Percentiles rank a stretch among this genome's conserved stretches.
Conservation (phyloP, 2,888 invertebrate genomes). For the Euclidia mi region DNA sequence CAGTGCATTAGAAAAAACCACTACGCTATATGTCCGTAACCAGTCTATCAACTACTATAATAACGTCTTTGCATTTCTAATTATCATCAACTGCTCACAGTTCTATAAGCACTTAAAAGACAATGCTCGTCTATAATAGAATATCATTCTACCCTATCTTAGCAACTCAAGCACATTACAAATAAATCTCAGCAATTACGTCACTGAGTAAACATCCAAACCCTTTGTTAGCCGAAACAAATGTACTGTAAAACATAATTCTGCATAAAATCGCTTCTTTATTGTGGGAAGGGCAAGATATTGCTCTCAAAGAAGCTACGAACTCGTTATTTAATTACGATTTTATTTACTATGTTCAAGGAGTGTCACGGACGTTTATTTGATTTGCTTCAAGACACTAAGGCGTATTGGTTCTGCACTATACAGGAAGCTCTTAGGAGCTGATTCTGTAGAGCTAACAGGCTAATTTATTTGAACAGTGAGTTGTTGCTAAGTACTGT, state of each 20-base stretch:
- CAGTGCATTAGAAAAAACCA: too few species aligned
- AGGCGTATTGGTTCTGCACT: conserved; percentile 45
- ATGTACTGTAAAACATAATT: conserved; percentile 26
- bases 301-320: conserved; percentile 35
- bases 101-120: too few species aligned
- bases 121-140: too few species aligned
- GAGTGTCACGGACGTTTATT: conserved; percentile 41
- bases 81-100: too few species aligned
- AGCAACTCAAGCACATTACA: too few species aligned
- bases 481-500: too few species aligned
- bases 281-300: conserved; percentile 32
- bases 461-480: not conserved
- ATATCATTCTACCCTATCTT: too few species aligned
- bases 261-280: conserved; percentile 37
- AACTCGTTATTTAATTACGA: conserved; percentile 47
- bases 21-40: too few species aligned
- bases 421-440: conserved; percentile 23
- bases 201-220: too few species aligned
- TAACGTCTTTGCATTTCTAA: too few species aligned
- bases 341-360: conserved; percentile 50
- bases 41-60: too few species aligned
- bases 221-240: conserved; percentile 1
- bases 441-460: conserved; percentile 18
- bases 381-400: conserved; percentile 38
- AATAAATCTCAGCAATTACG: too few species aligned